Percentiles rank a stretch among this genome's conserved stretches.
Conservation (phyloP, 2,797 vertebrate species). For the Chaenodraco wilsoni region DNA sequence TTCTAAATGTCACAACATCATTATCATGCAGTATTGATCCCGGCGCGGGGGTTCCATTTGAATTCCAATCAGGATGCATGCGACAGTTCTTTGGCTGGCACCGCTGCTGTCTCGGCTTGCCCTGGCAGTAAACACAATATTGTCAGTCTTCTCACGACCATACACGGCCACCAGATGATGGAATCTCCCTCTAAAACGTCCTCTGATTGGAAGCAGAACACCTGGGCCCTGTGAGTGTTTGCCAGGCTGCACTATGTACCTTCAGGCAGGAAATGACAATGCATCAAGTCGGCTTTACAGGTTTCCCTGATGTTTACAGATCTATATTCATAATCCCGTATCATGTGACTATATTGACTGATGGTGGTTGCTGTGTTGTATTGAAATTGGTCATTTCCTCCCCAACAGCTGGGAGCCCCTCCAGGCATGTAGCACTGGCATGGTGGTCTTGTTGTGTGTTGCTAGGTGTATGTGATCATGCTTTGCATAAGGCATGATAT, state of each 20-base stretch:
- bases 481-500: neutral
- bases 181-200: slow-evolving; percentile 45
- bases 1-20: slow-evolving; percentile 68
- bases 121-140: slow-evolving; percentile 39
- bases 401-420: slow-evolving; percentile 41
- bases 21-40: slow-evolving; percentile 74
- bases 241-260: neutral
- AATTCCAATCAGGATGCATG: slow-evolving; percentile 66
- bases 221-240: neutral
- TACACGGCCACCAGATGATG: slow-evolving; percentile 33
- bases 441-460: neutral
- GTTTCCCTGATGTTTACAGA: slow-evolving; percentile 1
- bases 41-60: slow-evolving; percentile 51
- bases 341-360: slow-evolving; percentile 1
- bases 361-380: neutral
- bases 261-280: neutral
- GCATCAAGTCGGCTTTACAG: neutral
- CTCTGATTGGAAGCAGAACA: slow-evolving; percentile 30
- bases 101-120: slow-evolving; percentile 20
- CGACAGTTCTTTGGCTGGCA: slow-evolving; percentile 48
- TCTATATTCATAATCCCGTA: slow-evolving; percentile 17
- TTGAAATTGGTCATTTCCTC: slow-evolving; percentile 6
- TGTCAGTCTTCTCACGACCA: slow-evolving; percentile 43
- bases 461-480: neutral
- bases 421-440: slow-evolving; percentile 21